Conservation (phyloP, 1,140 invertebrate genomes). For the Tetramorium alpestre region DNA sequence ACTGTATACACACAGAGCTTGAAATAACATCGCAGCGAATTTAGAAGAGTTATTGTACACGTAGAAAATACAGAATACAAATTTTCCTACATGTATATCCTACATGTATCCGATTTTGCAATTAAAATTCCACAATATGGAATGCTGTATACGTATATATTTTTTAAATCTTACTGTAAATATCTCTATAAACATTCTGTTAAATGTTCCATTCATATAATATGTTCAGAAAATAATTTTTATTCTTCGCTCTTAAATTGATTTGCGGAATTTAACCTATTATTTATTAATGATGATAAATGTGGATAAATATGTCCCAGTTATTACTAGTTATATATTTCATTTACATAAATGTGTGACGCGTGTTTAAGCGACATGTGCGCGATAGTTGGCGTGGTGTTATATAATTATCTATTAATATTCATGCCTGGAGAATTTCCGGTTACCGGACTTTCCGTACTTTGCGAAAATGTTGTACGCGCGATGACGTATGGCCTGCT, state of each 20-base stretch:
- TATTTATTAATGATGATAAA: slow-evolving; percentile 19
- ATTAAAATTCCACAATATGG: not conserved
- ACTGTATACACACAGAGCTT: not conserved
- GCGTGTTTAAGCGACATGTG: not conserved
- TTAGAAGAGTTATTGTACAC: not conserved
- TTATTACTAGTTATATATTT: not conserved
- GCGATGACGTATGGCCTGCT: not conserved
- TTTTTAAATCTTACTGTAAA: not conserved
- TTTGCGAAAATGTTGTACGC: slow-evolving; percentile 21
- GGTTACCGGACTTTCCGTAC: slow-evolving; percentile 1
- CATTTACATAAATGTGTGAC: not conserved
- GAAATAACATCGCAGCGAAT: slow-evolving; percentile 18
- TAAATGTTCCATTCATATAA: not conserved
- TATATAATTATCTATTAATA: slow-evolving; percentile 48
- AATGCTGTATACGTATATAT: not conserved
- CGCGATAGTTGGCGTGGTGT: not conserved
- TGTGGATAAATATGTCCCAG: not conserved
- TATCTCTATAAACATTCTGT: not conserved
- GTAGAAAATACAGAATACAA: not conserved
- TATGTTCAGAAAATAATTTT: not conserved
- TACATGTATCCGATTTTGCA: not conserved
- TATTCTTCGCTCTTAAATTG: not conserved
- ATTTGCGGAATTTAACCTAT: not conserved
- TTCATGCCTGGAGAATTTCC: slow-evolving; percentile 25
- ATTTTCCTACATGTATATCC: not conserved